phyloP scores from a whole-genome alignment of 2,888 invertebrate species.

The Trimorus sp. region DNA sequence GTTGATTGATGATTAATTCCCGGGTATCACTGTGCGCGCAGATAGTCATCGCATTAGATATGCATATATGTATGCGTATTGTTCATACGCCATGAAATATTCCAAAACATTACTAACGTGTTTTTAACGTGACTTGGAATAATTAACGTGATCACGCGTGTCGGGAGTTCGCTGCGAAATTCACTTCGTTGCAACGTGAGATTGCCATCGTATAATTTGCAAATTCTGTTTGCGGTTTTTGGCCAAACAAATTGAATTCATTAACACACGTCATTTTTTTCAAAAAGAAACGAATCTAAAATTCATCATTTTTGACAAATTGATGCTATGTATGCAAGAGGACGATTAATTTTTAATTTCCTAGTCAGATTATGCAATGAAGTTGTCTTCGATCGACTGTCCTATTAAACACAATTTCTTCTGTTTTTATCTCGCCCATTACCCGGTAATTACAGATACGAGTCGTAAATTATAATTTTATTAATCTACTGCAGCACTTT shows the following conservation, averaged over 20 bases:
- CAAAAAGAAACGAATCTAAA: too few relatives aligned
- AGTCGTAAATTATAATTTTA: constrained; percentile 27
- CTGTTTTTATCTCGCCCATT: not conserved
- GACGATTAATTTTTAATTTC: too few relatives aligned
- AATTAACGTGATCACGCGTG: constrained; percentile 47
- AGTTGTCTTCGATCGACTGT: constrained; percentile 1
- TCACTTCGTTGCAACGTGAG: not conserved
- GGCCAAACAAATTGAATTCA: too few relatives aligned
- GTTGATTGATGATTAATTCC: constrained; percentile 63
- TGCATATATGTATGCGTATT: constrained; percentile 17
- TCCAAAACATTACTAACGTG: constrained; percentile 61
- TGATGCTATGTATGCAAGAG: too few relatives aligned
- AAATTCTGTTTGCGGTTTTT: not conserved
- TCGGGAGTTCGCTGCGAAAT: constrained; percentile 17
- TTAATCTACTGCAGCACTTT: constrained; percentile 28
- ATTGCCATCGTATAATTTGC: not conserved
- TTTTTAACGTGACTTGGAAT: constrained; percentile 65
- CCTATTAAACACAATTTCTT: constrained; percentile 9
- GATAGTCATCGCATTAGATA: constrained; percentile 56
- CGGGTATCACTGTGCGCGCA: constrained; percentile 45
- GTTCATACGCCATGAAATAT: constrained; percentile 64
- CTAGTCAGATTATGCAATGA: constrained; percentile 37
- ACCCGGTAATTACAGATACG: constrained; percentile 29
- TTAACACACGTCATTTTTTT: too few relatives aligned
- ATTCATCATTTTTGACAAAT: too few relatives aligned